Evolutionary conservation across 2,888 invertebrate genomes (phyloP).

Genomic region (Caenorhabditis sp.): DNA sequence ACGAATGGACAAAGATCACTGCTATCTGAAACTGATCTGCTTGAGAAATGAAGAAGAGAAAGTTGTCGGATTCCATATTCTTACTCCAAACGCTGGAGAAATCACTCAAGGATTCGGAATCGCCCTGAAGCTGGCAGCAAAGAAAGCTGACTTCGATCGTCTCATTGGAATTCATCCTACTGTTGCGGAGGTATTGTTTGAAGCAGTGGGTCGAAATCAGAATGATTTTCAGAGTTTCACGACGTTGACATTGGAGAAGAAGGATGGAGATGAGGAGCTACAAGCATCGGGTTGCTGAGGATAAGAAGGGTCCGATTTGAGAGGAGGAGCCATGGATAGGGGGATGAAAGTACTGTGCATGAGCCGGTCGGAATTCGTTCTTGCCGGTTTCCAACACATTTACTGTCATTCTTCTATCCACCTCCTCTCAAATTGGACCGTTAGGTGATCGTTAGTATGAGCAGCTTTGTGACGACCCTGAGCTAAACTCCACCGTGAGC

Average conservation of each 20-base stretch:
- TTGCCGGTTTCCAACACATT: background rate
- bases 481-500: conserved; percentile 75
- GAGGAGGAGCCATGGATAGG: conserved; percentile 7
- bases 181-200: conserved; percentile 85
- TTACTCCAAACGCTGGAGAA: conserved; percentile 87
- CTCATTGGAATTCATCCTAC: conserved; percentile 87
- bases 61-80: conserved; percentile 86
- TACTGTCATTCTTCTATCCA: background rate
- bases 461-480: conserved; percentile 76
- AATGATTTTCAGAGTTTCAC: conserved; percentile 75
- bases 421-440: conserved; percentile 46
- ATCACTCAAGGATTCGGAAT: conserved; percentile 87
- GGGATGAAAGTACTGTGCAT: conserved; percentile 14
- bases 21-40: conserved; percentile 91
- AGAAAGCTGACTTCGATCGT: conserved; percentile 86
- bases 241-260: conserved; percentile 76
- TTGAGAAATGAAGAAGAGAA: conserved; percentile 84
- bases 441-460: conserved; percentile 44
- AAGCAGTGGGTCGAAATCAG: too few relatives aligned
- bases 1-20: conserved; percentile 88
- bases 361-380: background rate
- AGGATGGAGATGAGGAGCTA: conserved; percentile 74
- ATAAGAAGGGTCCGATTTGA: conserved; percentile 73
- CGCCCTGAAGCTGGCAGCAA: conserved; percentile 86
- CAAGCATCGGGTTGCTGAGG: conserved; percentile 80